Base-by-base conservation (phyloP, 2,113 vertebrate species). In the Pterophyllum scalare region DNA sequence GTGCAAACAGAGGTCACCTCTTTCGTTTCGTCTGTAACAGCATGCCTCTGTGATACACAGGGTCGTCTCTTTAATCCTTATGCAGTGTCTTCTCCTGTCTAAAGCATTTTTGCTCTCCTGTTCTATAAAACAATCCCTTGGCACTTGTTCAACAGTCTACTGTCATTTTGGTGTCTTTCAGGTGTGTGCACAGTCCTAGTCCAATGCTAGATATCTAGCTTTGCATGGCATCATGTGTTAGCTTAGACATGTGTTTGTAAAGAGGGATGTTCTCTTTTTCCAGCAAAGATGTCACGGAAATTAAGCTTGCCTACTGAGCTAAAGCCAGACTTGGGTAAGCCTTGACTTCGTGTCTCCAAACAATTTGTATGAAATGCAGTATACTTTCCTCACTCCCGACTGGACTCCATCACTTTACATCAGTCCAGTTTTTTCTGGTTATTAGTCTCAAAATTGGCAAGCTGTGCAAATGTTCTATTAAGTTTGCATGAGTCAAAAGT, bases 261-360 rank as follows among this genome's bases (percentile, higher is more conserved):
- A 96, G 96, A 95, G 96, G 91, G 95, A 95, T 97, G 97, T 99
- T 98, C 96, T 98, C 96, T 95, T 96, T 94, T 96, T 96, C 96
- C 98, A 99, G 98, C 98, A 96, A 99, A 98, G 97, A 98, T 99
- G 98, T 99, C 98, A 97, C 98, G 98, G 96, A 99, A 99, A 96
- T 97, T 99, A 98, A 99, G 98, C 97, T 98, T 99, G 97, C 98
- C 98, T 97, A 99, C 98, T 96, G 98, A 99, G 95, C 96, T 99
- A 97, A 99, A 99, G 97, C 98, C 98, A 96, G 98, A 99, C 95
- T 96, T 99, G 97, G 98, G 98, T 99, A 98, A 99, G 98, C 97
- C 96, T 95, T 91, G 92, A 96, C 93, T 95, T 93, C 83, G 94
- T 94, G 94, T 92, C 93, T 93, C 90, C 88, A 93, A 93, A 91